Percentiles rank a stretch among this genome's conserved stretches.
These are phyloP conservation scores for Trissonchulus latispiculum DNA, from an alignment of 2,888 invertebrate genomes.

Conservation along the genomic window DNA sequence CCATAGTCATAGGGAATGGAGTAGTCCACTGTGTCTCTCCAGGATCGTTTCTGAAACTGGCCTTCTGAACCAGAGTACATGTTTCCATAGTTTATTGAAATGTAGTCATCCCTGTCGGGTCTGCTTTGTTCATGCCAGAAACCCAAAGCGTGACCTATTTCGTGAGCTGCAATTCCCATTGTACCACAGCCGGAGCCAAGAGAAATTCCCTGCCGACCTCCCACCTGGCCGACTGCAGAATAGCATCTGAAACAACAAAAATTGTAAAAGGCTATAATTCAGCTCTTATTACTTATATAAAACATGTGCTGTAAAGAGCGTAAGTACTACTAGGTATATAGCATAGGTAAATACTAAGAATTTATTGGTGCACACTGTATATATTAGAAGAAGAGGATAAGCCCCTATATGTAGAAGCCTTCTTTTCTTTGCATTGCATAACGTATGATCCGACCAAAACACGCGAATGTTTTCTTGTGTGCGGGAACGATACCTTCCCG, in stretches of 20 bases:
- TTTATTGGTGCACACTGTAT: not conserved
- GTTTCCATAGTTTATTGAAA: slow-evolving; percentile 31
- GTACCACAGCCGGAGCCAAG: slow-evolving; percentile 41
- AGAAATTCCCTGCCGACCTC: slow-evolving; percentile 39
- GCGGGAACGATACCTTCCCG: too few relatives aligned
- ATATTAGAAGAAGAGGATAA: not conserved
- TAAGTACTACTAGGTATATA: too few relatives aligned
- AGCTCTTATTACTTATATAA: too few relatives aligned
- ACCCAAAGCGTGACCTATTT: slow-evolving; percentile 38
- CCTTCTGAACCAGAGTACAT: slow-evolving; percentile 29
- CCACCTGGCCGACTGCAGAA: slow-evolving; percentile 36
- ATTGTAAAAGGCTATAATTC: not conserved
- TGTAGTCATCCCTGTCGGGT: slow-evolving; percentile 34
- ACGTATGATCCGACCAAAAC: too few relatives aligned
- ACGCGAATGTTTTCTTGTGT: too few relatives aligned
- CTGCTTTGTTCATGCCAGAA: slow-evolving; percentile 41
- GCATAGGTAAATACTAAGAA: not conserved
- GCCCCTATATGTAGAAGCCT: too few relatives aligned
- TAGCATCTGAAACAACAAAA: slow-evolving; percentile 28
- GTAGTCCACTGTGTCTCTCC: not conserved
- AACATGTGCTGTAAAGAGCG: too few relatives aligned
- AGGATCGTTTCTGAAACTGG: not conserved
- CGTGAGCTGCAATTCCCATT: slow-evolving; percentile 39
- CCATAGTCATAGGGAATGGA: slow-evolving; percentile 31
- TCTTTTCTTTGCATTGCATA: too few relatives aligned